Base-by-base conservation (phyloP, 1,140 invertebrate genomes). In the Drosophila nigrodunni region DNA sequence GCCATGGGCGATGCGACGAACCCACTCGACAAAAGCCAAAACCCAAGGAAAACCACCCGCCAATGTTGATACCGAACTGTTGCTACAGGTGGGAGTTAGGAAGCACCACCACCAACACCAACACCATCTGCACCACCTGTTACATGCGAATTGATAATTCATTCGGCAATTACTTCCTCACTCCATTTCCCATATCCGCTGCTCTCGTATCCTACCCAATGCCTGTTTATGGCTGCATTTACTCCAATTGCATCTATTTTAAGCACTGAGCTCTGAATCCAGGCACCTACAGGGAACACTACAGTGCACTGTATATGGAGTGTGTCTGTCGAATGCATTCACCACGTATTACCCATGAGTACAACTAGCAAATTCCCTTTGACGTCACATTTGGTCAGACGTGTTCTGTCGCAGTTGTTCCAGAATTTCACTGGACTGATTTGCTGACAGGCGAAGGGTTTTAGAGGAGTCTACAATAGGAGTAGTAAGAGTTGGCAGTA, bases 91-190 rank as follows among this genome's bases (percentile, higher is more conserved):
- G 18, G 18, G 18, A 21, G 18, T 21, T 2, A 21, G 18, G 2
- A 1, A 21, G 1, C 18, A 21, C n/a, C 9, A 35, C 30, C 41
- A 43, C 6, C 46, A 59, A 21, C 13, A 50, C n/a, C 52, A 30
- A 3, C 47, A n/a, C 34, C 25, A 30, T 30, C 25, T 55, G 13
- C 57, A 60, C 72, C 72, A 74, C 72, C 72, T 74, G 72, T 74
- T 74, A 74, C 72, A 70, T 57, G 43, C 43, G 30, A 57, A 58
- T 44, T 46, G 25, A 8, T 44, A 57, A 69, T 60, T 77, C 71
- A 64, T 64, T 75, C 66, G 71, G 64, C 59, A 70, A 70, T 75
- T 60, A 65, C 65, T 55, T 75, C 55, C 74, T 52, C 34, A 55
- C 67, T 37, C 34, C 21, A 13, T 44, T 52, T 5, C 18, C 37